Evolutionary conservation across 1,140 invertebrate species (phyloP).

Genomic region (Zaprionus gabonicus): DNA sequence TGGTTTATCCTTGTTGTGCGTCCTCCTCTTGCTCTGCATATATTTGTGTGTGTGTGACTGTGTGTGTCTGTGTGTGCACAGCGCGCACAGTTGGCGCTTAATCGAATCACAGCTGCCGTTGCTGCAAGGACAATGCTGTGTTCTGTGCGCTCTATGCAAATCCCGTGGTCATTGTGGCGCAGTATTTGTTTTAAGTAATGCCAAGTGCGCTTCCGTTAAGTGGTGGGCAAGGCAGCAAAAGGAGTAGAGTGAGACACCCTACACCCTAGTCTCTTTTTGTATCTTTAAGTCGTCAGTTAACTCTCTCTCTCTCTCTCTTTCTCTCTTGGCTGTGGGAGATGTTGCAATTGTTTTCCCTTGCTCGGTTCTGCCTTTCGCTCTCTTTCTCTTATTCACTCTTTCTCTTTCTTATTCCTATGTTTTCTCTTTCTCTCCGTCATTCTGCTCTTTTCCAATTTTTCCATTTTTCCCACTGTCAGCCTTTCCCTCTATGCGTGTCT

Average conservation of each 20-base stretch:
- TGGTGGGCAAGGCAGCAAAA: background rate
- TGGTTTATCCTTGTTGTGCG: slow-evolving; percentile 20
- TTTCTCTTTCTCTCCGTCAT: too few relatives aligned
- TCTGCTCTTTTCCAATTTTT: too few relatives aligned
- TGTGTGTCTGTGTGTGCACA: slow-evolving; percentile 1
- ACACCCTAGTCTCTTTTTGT: background rate
- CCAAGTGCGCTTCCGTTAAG: slow-evolving; percentile 26
- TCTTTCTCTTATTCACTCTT: background rate
- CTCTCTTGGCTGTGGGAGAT: background rate
- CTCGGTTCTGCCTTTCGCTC: background rate
- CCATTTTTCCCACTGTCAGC: background rate
- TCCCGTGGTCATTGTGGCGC: slow-evolving; percentile 56
- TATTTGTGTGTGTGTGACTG: too few relatives aligned
- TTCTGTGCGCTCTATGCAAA: slow-evolving; percentile 63
- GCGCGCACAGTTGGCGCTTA: slow-evolving; percentile 32
- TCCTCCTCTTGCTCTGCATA: background rate
- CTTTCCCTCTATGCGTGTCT: background rate
- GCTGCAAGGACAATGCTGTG: slow-evolving; percentile 59
- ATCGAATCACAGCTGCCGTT: slow-evolving; percentile 60
- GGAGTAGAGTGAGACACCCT: background rate
- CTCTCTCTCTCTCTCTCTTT: background rate
- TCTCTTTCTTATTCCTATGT: too few relatives aligned
- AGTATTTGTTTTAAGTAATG: slow-evolving; percentile 47
- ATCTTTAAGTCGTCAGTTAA: background rate
- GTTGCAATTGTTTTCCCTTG: background rate